phyloP scores from a whole-genome alignment of 2,888 invertebrate species.

The Pandemis heparana region DNA sequence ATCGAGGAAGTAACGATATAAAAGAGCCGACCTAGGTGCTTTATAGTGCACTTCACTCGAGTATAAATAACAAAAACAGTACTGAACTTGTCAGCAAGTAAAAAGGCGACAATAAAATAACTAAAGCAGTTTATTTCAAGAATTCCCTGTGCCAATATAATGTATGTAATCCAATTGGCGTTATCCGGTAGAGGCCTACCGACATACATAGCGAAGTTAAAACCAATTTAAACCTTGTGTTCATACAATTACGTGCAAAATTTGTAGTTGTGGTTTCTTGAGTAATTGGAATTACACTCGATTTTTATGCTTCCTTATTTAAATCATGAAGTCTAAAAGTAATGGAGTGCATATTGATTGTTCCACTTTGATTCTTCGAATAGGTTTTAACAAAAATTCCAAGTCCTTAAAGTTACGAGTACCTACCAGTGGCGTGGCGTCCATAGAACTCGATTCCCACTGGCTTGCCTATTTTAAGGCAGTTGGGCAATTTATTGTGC shows the following conservation, averaged over 20 bases:
- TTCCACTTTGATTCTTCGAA: constrained; percentile 12
- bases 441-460: no score
- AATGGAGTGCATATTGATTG: constrained; percentile 30
- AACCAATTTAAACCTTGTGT: not conserved
- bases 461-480: no score
- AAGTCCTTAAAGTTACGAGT: not conserved
- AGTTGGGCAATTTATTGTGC: no score
- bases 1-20: not conserved
- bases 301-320: constrained; percentile 37
- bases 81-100: constrained; percentile 39
- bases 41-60: constrained; percentile 24
- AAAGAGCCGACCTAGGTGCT: constrained; percentile 14
- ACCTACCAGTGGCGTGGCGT: no score
- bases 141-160: constrained; percentile 26
- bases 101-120: constrained; percentile 33
- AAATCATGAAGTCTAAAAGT: constrained; percentile 30
- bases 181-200: constrained; percentile 28
- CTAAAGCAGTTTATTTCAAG: constrained; percentile 39
- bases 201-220: constrained; percentile 7
- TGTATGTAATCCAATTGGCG: constrained; percentile 33
- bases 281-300: constrained; percentile 21
- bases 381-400: constrained; percentile 11
- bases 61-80: constrained; percentile 28
- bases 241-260: not conserved
- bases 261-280: not conserved